phyloP scores from a whole-genome alignment of 2,113 vertebrate genomes.

The Sinocyclocheilus grahami region DNA sequence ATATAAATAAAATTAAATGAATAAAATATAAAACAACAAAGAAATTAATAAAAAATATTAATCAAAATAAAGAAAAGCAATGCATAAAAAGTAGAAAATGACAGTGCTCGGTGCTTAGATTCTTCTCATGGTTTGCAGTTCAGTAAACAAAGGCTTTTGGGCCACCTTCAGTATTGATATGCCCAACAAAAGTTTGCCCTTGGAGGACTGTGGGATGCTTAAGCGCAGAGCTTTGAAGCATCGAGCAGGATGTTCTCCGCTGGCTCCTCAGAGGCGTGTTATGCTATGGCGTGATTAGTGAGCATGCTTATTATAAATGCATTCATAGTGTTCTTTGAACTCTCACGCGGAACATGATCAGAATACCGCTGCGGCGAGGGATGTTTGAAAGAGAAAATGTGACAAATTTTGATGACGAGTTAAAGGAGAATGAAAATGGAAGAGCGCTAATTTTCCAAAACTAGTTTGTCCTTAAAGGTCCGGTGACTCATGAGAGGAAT shows the following conservation, averaged over 20 bases:
- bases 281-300: constrained; percentile 72
- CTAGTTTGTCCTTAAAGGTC: background rate
- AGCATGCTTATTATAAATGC: constrained; percentile 69
- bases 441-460: background rate
- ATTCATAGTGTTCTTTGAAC: constrained; percentile 75
- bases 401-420: constrained; percentile 30
- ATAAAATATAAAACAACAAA: background rate
- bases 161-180: constrained; percentile 52
- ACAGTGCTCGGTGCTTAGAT: background rate
- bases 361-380: constrained; percentile 54
- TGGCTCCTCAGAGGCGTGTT: constrained; percentile 66
- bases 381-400: constrained; percentile 40
- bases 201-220: constrained; percentile 54
- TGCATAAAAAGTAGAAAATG: too few relatives aligned
- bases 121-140: constrained; percentile 19
- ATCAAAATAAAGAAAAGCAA: background rate
- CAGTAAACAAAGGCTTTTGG: constrained; percentile 46
- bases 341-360: constrained; percentile 64
- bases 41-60: background rate
- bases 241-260: constrained; percentile 66
- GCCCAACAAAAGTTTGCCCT: constrained; percentile 48
- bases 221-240: constrained; percentile 74
- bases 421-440: constrained; percentile 20
- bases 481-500: background rate
- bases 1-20: background rate